These are phyloP conservation scores for Ascaphus truei DNA, from an alignment of 2,113 vertebrate species.

Conservation along the genomic window DNA sequence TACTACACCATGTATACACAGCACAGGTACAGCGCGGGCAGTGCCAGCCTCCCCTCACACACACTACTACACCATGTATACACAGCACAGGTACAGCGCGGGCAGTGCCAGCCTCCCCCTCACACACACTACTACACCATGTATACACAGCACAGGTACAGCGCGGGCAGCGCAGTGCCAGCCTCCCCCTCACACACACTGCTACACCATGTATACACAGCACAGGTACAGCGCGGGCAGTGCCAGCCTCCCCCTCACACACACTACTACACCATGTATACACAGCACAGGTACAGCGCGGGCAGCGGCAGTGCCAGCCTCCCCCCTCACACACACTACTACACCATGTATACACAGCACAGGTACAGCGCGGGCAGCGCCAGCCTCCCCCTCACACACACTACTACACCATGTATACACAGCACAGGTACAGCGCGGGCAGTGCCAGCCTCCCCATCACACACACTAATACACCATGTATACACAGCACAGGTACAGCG, in stretches of 20 bases:
- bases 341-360: neutral
- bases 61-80: neutral
- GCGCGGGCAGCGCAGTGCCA: neutral
- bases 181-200: neutral
- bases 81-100: too few relatives aligned
- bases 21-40: neutral
- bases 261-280: neutral
- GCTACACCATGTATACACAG: neutral
- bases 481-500: too few relatives aligned
- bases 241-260: neutral
- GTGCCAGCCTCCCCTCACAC: neutral
- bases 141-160: too few relatives aligned
- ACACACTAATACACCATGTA: neutral
- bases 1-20: neutral
- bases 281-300: too few relatives aligned
- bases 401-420: neutral
- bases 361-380: neutral
- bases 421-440: neutral
- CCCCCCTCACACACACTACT: neutral
- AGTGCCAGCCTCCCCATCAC: neutral
- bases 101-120: neutral
- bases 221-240: neutral
- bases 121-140: neutral
- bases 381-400: neutral
- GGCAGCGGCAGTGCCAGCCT: neutral